Base-by-base conservation (phyloP, 2,888 invertebrate genomes). In the Fragum sueziense region DNA sequence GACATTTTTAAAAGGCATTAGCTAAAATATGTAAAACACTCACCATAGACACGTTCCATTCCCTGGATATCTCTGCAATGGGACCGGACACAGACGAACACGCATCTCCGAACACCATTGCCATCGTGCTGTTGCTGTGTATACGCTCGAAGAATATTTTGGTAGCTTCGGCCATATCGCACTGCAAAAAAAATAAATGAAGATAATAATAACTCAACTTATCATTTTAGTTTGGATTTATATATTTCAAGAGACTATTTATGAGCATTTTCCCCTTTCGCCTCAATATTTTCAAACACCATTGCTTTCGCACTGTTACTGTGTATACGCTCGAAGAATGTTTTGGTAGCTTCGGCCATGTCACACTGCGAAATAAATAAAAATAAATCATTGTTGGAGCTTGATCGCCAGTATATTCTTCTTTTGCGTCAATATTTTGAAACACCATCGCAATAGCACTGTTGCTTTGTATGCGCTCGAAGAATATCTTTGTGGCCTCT, bases 21-120 rank as follows among this genome's bases (percentile, higher is more conserved):
- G n/a, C n/a, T n/a, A n/a, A n/a, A n/a, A n/a, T n/a, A n/a, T n/a
- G n/a, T n/a, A n/a, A n/a, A n/a, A n/a, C n/a, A n/a, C 79, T 57
- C 75, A 84, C 84, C 84, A 84, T 67, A 27, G 41, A 80, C 2
- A 84, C 81, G 52, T 84, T 76, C 98, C 99, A 99, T 93, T 98
- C 98, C 90, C 97, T 97, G 74, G 98, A 97, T 6, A 98, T 98
- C 94, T 98, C 98, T 11, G 98, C 98, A 85, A 99, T 97, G 57
- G 98, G 98, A 93, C 98, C 98, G 0, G 98, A 99, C 87, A 99
- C 98, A 92, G 97, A 97, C 0, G 98, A 98, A 93, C 99, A 99
- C 4, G 98, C 98, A 4, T 97, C 98, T 0, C 99, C 99, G 91
- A 99, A 99, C 87, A 99, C 94, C 96, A 98, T 97, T 89, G 98